Conservation (phyloP, 2,797 vertebrate genomes). For the Alcedo quadribrachys region DNA sequence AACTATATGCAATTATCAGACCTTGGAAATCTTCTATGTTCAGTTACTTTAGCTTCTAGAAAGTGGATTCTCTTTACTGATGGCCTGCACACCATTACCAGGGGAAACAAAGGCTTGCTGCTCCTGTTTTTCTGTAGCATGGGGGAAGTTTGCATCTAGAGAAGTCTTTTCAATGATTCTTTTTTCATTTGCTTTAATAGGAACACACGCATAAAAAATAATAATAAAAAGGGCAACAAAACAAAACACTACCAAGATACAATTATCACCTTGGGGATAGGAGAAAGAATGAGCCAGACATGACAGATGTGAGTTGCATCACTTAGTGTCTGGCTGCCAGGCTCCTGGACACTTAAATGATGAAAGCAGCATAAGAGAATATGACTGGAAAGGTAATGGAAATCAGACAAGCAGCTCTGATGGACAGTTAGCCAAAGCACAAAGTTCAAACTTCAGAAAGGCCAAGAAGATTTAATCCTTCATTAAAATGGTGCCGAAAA, state of each 20-base stretch:
- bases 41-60: neutral
- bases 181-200: neutral
- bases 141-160: neutral
- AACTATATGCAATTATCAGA: neutral
- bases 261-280: constrained; percentile 26
- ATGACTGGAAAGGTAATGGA: constrained; percentile 21
- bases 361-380: neutral
- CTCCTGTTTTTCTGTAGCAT: neutral
- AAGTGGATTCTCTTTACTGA: neutral
- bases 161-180: neutral
- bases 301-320: neutral
- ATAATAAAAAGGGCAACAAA: constrained; percentile 7
- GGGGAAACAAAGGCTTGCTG: neutral
- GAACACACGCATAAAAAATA: constrained; percentile 6
- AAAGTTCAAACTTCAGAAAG: neutral
- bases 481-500: neutral
- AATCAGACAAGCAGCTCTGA: neutral
- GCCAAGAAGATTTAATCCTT: constrained; percentile 23
- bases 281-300: constrained; percentile 30
- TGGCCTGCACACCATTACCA: neutral
- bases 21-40: neutral
- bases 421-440: neutral
- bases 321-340: neutral
- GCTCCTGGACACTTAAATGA: neutral
- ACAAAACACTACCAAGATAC: constrained; percentile 3